phyloP scores from a whole-genome alignment of 2,888 invertebrate genomes.

The Parnassius mnemosyne region DNA sequence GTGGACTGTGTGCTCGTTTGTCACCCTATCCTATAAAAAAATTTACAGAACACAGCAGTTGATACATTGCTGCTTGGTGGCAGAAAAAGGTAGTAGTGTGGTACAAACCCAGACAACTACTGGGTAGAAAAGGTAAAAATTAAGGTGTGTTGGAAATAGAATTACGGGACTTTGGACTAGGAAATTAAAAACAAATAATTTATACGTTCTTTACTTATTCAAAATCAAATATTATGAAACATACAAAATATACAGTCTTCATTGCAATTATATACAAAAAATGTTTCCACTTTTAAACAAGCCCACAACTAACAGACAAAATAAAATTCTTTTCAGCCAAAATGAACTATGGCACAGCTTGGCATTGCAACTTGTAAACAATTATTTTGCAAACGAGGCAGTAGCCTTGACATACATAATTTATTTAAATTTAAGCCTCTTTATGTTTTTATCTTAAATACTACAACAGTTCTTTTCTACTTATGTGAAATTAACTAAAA shows the following conservation, averaged over 20 bases:
- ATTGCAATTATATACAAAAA: slow-evolving; percentile 56
- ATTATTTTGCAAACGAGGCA: background rate
- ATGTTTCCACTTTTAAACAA: slow-evolving; percentile 10
- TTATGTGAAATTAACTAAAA: background rate
- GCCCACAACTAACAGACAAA: slow-evolving; percentile 1
- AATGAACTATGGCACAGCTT: slow-evolving; percentile 8
- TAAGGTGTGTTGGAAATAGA: too few relatives aligned
- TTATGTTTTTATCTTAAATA: slow-evolving; percentile 9
- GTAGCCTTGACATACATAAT: background rate
- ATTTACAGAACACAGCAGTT: too few relatives aligned
- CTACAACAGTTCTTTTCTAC: background rate
- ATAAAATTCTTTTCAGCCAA: background rate
- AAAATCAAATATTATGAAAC: slow-evolving; percentile 38
- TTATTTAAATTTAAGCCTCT: slow-evolving; percentile 27
- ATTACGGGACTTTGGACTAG: too few relatives aligned
- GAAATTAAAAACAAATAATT: slow-evolving; percentile 22
- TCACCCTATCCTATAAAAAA: too few relatives aligned
- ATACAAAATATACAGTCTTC: slow-evolving; percentile 78
- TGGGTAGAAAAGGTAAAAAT: too few relatives aligned
- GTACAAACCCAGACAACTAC: too few relatives aligned
- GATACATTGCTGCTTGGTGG: too few relatives aligned
- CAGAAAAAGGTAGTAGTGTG: too few relatives aligned
- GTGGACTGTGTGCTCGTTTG: too few relatives aligned
- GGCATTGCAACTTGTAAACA: background rate
- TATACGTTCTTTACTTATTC: slow-evolving; percentile 32